phyloP scores from a whole-genome alignment of 2,797 vertebrate genomes.

The Sylvia borin region DNA sequence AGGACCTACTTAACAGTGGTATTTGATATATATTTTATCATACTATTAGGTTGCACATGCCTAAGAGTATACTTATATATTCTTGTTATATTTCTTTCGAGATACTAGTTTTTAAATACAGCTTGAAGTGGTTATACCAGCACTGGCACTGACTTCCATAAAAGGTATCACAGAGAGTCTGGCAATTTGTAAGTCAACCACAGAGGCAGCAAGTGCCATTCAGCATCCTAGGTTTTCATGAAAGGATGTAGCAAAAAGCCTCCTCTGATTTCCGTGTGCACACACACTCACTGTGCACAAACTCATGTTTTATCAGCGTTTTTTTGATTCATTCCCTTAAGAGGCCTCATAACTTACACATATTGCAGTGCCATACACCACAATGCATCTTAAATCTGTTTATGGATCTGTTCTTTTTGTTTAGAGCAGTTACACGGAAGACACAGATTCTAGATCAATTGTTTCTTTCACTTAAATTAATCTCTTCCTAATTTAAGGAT shows the following conservation, averaged over 20 bases:
- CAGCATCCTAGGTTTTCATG: neutral
- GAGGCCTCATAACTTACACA: neutral
- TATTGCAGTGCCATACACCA: neutral
- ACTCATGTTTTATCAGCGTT: neutral
- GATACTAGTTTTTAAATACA: neutral
- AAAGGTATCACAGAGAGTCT: neutral
- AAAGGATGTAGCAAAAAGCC: neutral
- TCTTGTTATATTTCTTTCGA: neutral
- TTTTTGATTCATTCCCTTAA: neutral
- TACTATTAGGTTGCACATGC: neutral
- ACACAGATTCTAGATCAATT: neutral
- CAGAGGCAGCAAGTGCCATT: neutral
- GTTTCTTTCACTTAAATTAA: neutral
- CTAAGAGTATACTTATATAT: neutral
- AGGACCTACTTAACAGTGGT: neutral
- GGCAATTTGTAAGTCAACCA: neutral
- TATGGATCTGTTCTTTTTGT: neutral
- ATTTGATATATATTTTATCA: neutral
- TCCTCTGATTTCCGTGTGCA: neutral
- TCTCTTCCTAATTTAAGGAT: neutral
- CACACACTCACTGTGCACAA: neutral
- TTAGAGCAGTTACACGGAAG: neutral
- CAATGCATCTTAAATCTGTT: neutral
- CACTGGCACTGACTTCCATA: neutral
- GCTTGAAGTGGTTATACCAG: neutral